Percentiles rank a stretch among this genome's conserved stretches.
Conservation (phyloP, 2,113 vertebrate species). For the Cryptotis parvus region DNA sequence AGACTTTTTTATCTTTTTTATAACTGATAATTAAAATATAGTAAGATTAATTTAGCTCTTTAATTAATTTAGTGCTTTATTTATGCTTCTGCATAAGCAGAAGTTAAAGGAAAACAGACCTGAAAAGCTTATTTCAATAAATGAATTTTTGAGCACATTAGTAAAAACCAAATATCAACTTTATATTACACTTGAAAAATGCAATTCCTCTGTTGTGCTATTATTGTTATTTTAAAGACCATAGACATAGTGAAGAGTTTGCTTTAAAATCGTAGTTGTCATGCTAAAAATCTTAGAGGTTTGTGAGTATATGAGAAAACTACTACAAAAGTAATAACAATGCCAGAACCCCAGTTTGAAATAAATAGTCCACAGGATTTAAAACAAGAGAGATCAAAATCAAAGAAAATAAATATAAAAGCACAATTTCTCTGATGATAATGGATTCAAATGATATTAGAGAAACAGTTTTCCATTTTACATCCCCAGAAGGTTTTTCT, state of each 20-base stretch:
- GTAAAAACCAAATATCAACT: background rate
- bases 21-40: background rate
- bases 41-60: background rate
- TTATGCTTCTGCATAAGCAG: background rate
- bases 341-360: background rate
- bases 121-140: background rate
- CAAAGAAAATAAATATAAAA: conserved; percentile 34
- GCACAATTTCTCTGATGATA: conserved; percentile 31
- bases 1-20: too few species aligned
- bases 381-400: background rate
- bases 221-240: background rate
- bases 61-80: too few species aligned
- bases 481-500: conserved; percentile 50
- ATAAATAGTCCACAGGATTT: conserved; percentile 11
- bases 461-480: conserved; percentile 52
- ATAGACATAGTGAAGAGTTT: background rate
- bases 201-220: background rate
- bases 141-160: background rate
- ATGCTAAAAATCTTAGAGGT: background rate
- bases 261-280: conserved; percentile 26
- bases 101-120: background rate
- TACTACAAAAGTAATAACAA: conserved; percentile 10
- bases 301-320: background rate
- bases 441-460: conserved; percentile 24
- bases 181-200: background rate